These are phyloP conservation scores for Drosophila meridionalis DNA, from an alignment of 2,888 invertebrate species.

Conservation along the genomic window DNA sequence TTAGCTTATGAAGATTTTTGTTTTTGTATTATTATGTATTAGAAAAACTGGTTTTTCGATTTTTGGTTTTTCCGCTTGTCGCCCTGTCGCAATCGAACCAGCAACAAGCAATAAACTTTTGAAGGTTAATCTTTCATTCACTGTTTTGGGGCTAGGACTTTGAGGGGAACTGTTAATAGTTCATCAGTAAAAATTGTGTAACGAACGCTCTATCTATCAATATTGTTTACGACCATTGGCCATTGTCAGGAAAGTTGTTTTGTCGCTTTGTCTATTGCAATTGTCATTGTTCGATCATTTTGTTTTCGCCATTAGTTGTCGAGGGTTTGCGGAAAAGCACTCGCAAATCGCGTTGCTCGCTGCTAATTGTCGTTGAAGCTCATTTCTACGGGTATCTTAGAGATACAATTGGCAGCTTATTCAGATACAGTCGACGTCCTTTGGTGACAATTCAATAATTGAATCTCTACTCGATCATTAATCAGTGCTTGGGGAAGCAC, in stretches of 20 bases:
- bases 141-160: background rate
- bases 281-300: constrained; percentile 13
- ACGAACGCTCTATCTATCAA: constrained; percentile 35
- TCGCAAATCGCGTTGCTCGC: constrained; percentile 8
- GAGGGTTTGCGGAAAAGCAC: constrained; percentile 37
- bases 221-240: constrained; percentile 6
- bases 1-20: constrained; percentile 1
- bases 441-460: constrained; percentile 26
- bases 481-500: constrained; percentile 1
- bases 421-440: constrained; percentile 10
- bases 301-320: constrained; percentile 45
- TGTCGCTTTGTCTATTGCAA: constrained; percentile 3
- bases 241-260: constrained; percentile 21
- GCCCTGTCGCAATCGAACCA: constrained; percentile 55
- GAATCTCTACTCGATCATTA: constrained; percentile 13
- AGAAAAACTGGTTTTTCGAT: constrained; percentile 60
- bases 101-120: constrained; percentile 34
- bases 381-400: constrained; percentile 11
- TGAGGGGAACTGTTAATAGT: constrained; percentile 55
- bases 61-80: constrained; percentile 55
- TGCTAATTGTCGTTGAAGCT: constrained; percentile 19
- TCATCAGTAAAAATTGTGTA: constrained; percentile 64
- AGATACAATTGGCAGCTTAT: constrained; percentile 7
- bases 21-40: constrained; percentile 23
- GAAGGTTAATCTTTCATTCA: constrained; percentile 73